Base-by-base conservation (phyloP, 2,797 vertebrate species). In the Lindbergichthys nudifrons region DNA sequence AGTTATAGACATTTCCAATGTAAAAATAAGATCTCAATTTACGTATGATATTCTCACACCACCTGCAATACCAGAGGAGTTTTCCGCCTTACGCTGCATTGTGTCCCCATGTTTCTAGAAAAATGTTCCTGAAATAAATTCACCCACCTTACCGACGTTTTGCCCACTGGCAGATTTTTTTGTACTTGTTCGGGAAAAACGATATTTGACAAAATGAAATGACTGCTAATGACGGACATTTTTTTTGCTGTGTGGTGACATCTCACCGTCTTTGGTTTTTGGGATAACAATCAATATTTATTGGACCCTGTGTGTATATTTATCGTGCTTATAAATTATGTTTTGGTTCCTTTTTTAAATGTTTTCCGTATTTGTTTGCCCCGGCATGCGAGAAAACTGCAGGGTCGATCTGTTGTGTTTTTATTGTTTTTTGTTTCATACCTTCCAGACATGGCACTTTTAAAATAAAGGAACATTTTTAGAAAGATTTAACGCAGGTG, bases 291-390 rank as follows among this genome's bases (percentile, higher is more conserved):
- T 85, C 80, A 36, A 71, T 92, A 93, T 93, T 92, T 92, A 92
- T 94, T 92, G 84, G 87, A 92, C 87, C 81, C 81, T 84, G 77
- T 91, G 88, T 93, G 86, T 85, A 90, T 93, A 93, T 93, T 91
- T 93, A 93, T 92, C 66, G 83, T 90, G 87, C 77, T 92, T 91
- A 86, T 92, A 88, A 90, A 86, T 89, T 86, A 87, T 86, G 85
- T 89, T 93, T 72, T 66, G 23, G 51, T 67, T 84, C 70, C 32
- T 74, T 80, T 83, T 85, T 45, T 18, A 19, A 75, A 85, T 81
- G 70, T 87, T 80, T 80, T 65, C 30, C 54, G 53, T 87, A 54
- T 77, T 79, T 86, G 36, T 36, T 77, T 74, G 48, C 57, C 85
- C 84, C 46, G 8, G 70, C 59, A 77, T 74, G 84, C 85, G 70